Percentiles rank a stretch among this genome's conserved stretches.
Conservation (phyloP, 2,113 vertebrate genomes). For the Crocuta crocuta region DNA sequence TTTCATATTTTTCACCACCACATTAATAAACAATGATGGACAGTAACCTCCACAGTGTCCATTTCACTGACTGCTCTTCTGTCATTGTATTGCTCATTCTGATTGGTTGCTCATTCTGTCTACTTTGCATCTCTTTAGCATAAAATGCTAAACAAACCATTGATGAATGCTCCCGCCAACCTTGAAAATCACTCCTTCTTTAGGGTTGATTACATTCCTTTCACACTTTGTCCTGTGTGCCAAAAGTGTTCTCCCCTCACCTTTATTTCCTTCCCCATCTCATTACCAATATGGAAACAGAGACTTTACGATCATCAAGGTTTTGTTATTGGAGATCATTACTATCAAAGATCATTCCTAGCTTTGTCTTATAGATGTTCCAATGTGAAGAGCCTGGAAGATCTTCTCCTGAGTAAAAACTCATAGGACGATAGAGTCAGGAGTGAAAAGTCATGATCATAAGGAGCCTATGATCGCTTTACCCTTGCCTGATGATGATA, state of each 20-base stretch:
- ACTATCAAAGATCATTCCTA: background rate
- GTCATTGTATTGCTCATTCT: background rate
- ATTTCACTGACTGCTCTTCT: background rate
- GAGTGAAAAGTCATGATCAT: background rate
- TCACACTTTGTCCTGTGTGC: background rate
- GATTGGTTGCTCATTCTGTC: background rate
- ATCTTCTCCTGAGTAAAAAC: background rate
- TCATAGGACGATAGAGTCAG: background rate
- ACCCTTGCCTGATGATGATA: background rate
- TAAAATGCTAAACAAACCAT: too few species aligned
- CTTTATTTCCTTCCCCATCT: background rate
- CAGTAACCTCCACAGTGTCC: background rate
- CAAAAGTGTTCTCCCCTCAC: background rate
- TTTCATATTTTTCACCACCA: background rate
- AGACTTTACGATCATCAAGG: background rate
- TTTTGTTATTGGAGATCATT: background rate
- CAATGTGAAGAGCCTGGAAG: background rate
- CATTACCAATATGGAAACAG: background rate
- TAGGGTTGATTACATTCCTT: background rate
- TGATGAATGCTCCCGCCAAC: background rate
- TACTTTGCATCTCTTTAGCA: background rate
- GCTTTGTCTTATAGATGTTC: background rate
- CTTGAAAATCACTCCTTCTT: background rate
- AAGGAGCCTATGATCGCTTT: background rate
- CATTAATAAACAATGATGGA: background rate